Base-by-base conservation (phyloP, 2,888 invertebrate species). In the Pyrocoelia pectoralis region DNA sequence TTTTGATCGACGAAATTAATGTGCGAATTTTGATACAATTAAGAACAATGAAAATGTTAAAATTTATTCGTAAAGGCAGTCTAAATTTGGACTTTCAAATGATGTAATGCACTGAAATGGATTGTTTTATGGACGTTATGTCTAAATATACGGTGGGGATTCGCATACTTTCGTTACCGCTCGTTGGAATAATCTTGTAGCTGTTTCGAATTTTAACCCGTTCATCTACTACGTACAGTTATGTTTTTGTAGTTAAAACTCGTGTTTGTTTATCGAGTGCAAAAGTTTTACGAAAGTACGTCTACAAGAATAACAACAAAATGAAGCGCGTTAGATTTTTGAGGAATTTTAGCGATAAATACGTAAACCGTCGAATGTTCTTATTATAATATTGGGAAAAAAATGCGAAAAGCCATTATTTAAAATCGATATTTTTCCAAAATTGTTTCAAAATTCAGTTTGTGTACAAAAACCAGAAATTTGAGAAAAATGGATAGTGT, bases 401-500 rank as follows among this genome's bases (percentile, higher is more conserved):
- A 8, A n/a, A 33, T 33, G 33, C 33, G 33, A 6, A 6, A 24
- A 24, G 6, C 24, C 6, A 24, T 24, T 24, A 6, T 24, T 24
- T 24, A n/a, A 33, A 24, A 24, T 24, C 24, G n/a, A 6, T 3
- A 6, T 5, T 24, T 24, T 24, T 24, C 6, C 24, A 33, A 33
- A 33, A 33, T n/a, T 33, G 8, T 33, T 33, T 33, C 10, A 33
- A 33, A 33, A 33, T 10, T 33, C 8, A 3, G 24, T 24, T 3
- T 24, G 6, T 5, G 24, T 24, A 6, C 6, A 6, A 24, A n/a
- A n/a, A n/a, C 6, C 6, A 5, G 4, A 24, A 24, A 24, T 24
- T 24, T 3, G 24, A 24, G 24, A 65, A 65, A 52, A 65, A 85
- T 85, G 85, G 85, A 85, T 76, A 83, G 84, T 77, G 84, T 84